phyloP scores from a whole-genome alignment of 2,888 invertebrate species.

The Achlya flavicornis region DNA sequence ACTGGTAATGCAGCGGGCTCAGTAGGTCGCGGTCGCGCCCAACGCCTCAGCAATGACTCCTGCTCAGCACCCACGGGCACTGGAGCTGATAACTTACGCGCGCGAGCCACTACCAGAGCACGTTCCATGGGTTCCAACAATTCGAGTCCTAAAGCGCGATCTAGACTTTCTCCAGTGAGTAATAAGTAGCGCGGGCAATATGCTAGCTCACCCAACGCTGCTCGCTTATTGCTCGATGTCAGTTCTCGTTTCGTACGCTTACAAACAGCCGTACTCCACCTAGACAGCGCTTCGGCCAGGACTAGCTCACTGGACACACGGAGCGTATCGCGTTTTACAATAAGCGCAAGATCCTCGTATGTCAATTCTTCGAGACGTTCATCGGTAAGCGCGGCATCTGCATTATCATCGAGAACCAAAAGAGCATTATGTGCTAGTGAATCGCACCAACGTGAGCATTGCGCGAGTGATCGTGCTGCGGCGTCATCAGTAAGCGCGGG shows the following conservation, averaged over 20 bases:
- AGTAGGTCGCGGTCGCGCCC: conserved; percentile 71
- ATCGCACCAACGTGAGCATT: conserved; percentile 82
- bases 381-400: conserved; percentile 68
- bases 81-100: conserved; percentile 70
- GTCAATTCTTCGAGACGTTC: conserved; percentile 83
- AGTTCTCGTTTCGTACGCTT: conserved; percentile 73
- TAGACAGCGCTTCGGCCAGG: conserved; percentile 85
- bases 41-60: conserved; percentile 69
- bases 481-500: conserved; percentile 68
- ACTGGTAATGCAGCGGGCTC: conserved; percentile 75
- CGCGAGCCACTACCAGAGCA: conserved; percentile 70
- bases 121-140: conserved; percentile 77
- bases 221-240: conserved; percentile 72
- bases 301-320: conserved; percentile 85
- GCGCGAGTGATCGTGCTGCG: conserved; percentile 69
- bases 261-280: conserved; percentile 77
- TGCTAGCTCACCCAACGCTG: conserved; percentile 78
- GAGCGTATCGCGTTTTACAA: conserved; percentile 87
- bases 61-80: conserved; percentile 77
- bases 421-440: conserved; percentile 87
- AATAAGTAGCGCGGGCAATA: conserved; percentile 87
- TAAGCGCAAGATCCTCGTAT: conserved; percentile 85
- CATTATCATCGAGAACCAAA: conserved; percentile 75
- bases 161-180: conserved; percentile 86
- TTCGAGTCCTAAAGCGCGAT: conserved; percentile 78